phyloP scores from a whole-genome alignment of 2,888 invertebrate species.

The Lycophotia porphyrea region DNA sequence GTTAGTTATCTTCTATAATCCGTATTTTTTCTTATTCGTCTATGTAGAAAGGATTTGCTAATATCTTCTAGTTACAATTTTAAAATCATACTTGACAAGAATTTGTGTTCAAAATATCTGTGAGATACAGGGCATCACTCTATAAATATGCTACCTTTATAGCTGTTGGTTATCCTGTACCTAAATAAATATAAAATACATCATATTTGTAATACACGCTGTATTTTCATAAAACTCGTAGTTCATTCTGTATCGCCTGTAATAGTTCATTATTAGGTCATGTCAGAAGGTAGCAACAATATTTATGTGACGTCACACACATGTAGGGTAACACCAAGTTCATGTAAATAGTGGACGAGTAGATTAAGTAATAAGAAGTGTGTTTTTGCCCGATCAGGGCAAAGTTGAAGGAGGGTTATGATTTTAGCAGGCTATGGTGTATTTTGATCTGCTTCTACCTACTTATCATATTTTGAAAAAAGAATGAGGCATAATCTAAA shows the following conservation, averaged over 20 bases:
- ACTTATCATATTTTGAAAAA: neutral
- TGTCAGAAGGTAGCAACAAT: constrained; percentile 42
- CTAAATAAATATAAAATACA: neutral
- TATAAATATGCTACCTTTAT: neutral
- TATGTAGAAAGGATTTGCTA: neutral
- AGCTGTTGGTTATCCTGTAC: neutral
- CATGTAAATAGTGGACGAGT: constrained; percentile 1
- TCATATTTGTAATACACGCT: neutral
- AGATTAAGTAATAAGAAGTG: neutral
- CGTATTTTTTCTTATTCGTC: neutral
- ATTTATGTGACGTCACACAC: constrained; percentile 45
- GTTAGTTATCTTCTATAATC: neutral
- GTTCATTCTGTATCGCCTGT: constrained; percentile 20
- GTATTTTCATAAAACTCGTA: constrained; percentile 33
- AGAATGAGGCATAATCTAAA: no score
- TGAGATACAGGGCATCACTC: neutral
- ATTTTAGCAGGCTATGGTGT: neutral
- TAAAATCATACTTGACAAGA: neutral
- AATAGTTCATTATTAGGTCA: constrained; percentile 52
- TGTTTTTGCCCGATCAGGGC: neutral
- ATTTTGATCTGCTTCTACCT: neutral
- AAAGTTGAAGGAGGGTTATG: neutral
- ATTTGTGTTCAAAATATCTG: neutral
- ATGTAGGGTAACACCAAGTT: constrained; percentile 18
- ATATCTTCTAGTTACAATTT: neutral